Evolutionary conservation across 2,797 vertebrate genomes (phyloP).

Genomic region (Melanogrammus aeglefinus): DNA sequence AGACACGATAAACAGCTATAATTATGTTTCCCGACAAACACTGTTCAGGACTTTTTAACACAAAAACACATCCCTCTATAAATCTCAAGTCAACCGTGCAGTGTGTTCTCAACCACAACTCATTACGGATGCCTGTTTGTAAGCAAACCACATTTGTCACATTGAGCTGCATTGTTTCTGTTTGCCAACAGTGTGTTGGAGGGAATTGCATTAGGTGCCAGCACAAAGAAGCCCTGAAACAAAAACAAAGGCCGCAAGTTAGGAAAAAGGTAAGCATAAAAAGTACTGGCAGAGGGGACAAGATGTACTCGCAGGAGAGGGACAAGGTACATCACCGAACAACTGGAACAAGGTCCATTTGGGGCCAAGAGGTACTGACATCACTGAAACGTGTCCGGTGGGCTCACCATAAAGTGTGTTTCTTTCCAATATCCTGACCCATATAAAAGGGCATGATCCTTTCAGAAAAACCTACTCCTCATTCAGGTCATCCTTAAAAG

Average conservation of each 20-base stretch:
- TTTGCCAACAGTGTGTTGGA: not conserved
- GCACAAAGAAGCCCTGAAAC: not conserved
- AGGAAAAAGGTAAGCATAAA: not conserved
- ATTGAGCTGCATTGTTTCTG: not conserved
- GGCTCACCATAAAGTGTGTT: conserved; percentile 11
- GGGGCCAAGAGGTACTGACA: not conserved
- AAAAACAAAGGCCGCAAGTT: not conserved
- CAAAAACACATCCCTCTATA: not conserved
- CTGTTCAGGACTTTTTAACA: not conserved
- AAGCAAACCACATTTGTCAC: not conserved
- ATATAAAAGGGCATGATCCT: conserved; percentile 36
- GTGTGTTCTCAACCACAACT: not conserved
- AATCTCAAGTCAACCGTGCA: not conserved
- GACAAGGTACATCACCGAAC: not conserved
- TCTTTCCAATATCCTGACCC: conserved; percentile 17
- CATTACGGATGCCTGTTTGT: not conserved
- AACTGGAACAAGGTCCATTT: conserved; percentile 9
- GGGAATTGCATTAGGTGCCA: not conserved
- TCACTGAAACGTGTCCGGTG: conserved; percentile 6
- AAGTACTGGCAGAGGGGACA: no score
- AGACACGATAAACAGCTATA: conserved; percentile 7
- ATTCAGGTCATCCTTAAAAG: conserved; percentile 42
- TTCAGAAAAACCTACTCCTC: conserved; percentile 31
- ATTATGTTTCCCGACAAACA: conserved; percentile 3
- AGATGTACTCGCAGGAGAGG: no score